A percentile compares a stretch with the other conserved stretches of the same genome.
Conservation (phyloP, 2,797 vertebrate genomes). For the Micromesistius poutassou region DNA sequence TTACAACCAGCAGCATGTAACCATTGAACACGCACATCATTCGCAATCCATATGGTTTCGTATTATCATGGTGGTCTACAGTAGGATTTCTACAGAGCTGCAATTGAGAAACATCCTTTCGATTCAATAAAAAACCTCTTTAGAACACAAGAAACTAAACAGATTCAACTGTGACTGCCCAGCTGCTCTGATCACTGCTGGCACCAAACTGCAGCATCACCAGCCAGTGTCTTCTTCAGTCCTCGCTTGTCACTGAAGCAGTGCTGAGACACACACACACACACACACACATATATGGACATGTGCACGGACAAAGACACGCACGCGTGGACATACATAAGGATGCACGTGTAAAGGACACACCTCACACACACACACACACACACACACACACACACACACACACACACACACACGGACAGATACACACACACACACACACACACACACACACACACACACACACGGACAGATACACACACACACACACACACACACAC, state of each 20-base stretch:
- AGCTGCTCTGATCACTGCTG: constrained; percentile 54
- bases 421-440: not conserved
- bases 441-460: too few relatives aligned
- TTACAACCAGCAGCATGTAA: too few relatives aligned
- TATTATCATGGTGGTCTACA: too few relatives aligned
- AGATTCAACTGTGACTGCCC: constrained; percentile 62
- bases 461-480: too few relatives aligned
- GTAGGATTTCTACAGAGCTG: too few relatives aligned
- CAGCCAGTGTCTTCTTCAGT: not conserved
- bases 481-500: constrained; percentile 36
- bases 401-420: constrained; percentile 23
- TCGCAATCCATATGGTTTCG: too few relatives aligned
- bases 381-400: constrained; percentile 33
- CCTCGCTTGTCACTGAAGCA: constrained; percentile 36
- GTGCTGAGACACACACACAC: not conserved
- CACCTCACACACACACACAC: constrained; percentile 39
- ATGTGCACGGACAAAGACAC: not conserved
- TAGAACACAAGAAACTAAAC: constrained; percentile 7
- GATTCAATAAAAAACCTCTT: too few relatives aligned
- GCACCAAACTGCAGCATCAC: constrained; percentile 50
- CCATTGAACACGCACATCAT: too few relatives aligned
- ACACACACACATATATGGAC: not conserved
- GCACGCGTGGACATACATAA: not conserved
- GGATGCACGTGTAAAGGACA: constrained; percentile 30
- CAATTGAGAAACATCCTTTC: too few relatives aligned